Conservation (phyloP, 64 coral and sea anemone genomes). For the Cladopsammia gracilis region DNA sequence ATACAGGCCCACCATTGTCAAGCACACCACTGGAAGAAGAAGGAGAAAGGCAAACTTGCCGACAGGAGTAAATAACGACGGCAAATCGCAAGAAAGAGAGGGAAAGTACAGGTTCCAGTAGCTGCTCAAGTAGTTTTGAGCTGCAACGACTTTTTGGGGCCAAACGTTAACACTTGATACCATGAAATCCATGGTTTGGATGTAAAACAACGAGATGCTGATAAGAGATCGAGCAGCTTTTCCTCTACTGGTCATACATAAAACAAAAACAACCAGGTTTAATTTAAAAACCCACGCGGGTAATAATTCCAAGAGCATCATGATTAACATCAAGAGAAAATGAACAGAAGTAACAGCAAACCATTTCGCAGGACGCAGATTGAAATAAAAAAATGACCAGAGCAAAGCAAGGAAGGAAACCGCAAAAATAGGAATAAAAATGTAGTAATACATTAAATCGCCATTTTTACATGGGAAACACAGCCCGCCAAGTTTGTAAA, state of each 20-base stretch:
- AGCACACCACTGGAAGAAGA: constrained; percentile 41
- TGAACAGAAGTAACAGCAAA: constrained; percentile 34
- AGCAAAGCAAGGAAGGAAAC: constrained; percentile 43
- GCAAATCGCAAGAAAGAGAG: constrained; percentile 31
- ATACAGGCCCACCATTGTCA: constrained; percentile 27
- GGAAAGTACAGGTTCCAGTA: constrained; percentile 51
- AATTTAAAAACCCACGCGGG: constrained; percentile 48
- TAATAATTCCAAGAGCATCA: constrained; percentile 50
- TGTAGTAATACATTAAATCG: constrained; percentile 34
- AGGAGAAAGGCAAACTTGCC: constrained; percentile 50
- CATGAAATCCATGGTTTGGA: constrained; percentile 64
- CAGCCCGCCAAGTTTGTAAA: constrained; percentile 55
- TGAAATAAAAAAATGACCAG: constrained; percentile 34
- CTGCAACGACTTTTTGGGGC: constrained; percentile 49
- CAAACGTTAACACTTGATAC: constrained; percentile 49
- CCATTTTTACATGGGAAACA: constrained; percentile 26
- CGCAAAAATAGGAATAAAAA: constrained; percentile 49
- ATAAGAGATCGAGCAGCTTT: constrained; percentile 36
- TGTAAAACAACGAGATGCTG: constrained; percentile 61
- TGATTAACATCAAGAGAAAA: constrained; percentile 41
- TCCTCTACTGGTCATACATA: constrained; percentile 49
- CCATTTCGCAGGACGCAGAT: not conserved
- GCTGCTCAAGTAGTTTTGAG: constrained; percentile 70
- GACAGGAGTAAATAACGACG: constrained; percentile 39
- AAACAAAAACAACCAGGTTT: constrained; percentile 45